A percentile compares a stretch with the other conserved stretches of the same genome.
Conservation (phyloP, 2,113 vertebrate genomes). For the Bothrops jararaca region DNA sequence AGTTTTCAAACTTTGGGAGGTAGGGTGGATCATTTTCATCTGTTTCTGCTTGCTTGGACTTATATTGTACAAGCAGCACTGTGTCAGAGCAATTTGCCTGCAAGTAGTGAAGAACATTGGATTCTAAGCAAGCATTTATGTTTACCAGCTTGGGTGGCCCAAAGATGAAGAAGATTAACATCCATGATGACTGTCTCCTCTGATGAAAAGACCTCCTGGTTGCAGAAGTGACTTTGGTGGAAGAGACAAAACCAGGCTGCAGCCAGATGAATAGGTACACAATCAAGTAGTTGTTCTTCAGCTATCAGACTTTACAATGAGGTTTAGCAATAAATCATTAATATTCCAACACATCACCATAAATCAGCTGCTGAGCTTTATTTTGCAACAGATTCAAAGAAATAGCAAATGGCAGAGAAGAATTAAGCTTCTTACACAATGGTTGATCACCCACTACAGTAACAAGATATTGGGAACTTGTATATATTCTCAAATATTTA, state of each 20-base stretch:
- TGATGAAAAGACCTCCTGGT: neutral
- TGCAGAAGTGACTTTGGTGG: neutral
- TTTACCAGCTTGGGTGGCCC: neutral
- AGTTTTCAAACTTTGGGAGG: neutral
- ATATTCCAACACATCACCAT: neutral
- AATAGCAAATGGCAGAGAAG: neutral
- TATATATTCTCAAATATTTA: neutral
- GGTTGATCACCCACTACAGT: neutral
- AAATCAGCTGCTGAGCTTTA: neutral
- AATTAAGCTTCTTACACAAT: neutral
- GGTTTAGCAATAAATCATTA: neutral
- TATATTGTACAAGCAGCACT: neutral
- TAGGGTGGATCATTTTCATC: neutral
- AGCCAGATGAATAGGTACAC: neutral
- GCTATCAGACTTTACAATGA: neutral
- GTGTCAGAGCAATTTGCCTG: neutral
- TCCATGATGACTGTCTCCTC: neutral
- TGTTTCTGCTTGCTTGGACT: neutral
- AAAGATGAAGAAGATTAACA: neutral
- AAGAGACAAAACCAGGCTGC: neutral
- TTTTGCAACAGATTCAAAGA: neutral
- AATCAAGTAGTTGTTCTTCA: neutral
- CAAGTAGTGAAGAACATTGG: neutral
- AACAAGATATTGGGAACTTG: neutral
- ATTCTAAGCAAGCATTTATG: neutral